Conservation (phyloP, 2,888 invertebrate species). For the Alloplasta piceator region DNA sequence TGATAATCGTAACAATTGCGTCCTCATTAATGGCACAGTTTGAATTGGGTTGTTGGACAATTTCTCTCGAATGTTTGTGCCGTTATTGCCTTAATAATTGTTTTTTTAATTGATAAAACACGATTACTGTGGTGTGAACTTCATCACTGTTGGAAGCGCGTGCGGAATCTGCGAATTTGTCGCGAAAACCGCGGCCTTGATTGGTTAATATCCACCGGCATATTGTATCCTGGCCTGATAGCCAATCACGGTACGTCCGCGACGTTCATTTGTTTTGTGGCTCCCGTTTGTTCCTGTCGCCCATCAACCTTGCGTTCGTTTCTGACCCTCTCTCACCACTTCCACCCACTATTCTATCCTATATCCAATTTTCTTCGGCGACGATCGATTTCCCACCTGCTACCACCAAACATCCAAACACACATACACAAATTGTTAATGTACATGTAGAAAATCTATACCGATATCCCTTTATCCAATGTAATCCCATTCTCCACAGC, state of each 20-base stretch:
- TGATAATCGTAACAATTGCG: no score
- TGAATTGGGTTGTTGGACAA: no score
- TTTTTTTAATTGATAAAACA: not conserved
- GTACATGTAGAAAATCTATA: slow-evolving; percentile 1
- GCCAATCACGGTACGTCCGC: slow-evolving; percentile 74
- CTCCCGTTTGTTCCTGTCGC: slow-evolving; percentile 72
- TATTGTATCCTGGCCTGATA: slow-evolving; percentile 69
- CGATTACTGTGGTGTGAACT: not conserved
- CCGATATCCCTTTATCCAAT: slow-evolving; percentile 3
- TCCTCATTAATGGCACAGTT: no score
- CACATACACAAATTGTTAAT: not conserved
- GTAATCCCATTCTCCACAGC: slow-evolving; percentile 37
- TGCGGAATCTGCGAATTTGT: slow-evolving; percentile 8
- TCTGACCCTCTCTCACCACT: slow-evolving; percentile 47
- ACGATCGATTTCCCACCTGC: slow-evolving; percentile 67
- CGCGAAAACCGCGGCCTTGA: slow-evolving; percentile 64
- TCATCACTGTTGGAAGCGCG: not conserved
- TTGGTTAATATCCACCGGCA: slow-evolving; percentile 72
- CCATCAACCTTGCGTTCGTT: slow-evolving; percentile 46
- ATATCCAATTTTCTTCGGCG: slow-evolving; percentile 64
- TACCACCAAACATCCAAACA: slow-evolving; percentile 5
- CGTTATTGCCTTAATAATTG: not conserved
- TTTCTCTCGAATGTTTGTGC: no score
- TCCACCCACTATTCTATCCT: slow-evolving; percentile 44
- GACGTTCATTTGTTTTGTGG: slow-evolving; percentile 79